A percentile compares a stretch with the other conserved stretches of the same genome.
Evolutionary conservation across 2,797 vertebrate genomes (phyloP).

Genomic region (Spondyliosoma cantharus): DNA sequence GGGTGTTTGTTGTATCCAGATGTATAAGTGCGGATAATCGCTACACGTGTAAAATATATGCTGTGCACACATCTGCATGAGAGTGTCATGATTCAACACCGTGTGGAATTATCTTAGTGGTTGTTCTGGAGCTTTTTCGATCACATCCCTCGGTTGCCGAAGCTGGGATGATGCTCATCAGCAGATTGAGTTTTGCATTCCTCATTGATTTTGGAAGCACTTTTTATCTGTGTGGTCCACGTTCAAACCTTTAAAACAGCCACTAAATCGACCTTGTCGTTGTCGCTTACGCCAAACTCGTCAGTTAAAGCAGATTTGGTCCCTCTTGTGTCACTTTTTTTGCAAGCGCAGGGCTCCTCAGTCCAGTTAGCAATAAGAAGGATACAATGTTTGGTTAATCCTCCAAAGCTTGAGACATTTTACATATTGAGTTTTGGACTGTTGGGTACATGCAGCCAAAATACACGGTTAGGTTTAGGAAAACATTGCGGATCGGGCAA

Average conservation of each 20-base stretch:
- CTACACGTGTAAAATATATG: not conserved
- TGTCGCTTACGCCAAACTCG: not conserved
- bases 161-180: not conserved
- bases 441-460: too few relatives aligned
- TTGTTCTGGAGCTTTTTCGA: not conserved
- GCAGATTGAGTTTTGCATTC: not conserved
- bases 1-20: not conserved
- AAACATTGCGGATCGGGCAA: too few relatives aligned
- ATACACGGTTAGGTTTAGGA: too few relatives aligned
- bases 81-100: not conserved
- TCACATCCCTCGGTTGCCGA: too few relatives aligned
- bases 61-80: not conserved
- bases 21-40: constrained; percentile 3
- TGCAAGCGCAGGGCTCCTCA: too few relatives aligned
- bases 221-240: not conserved
- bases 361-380: too few relatives aligned
- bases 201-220: not conserved
- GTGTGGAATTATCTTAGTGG: not conserved
- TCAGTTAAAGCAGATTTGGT: too few relatives aligned
- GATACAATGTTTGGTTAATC: too few relatives aligned
- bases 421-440: too few relatives aligned
- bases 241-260: not conserved
- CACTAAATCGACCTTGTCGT: not conserved
- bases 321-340: too few relatives aligned
- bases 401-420: too few relatives aligned